A percentile compares a stretch with the other conserved stretches of the same genome.
Conservation (phyloP, 2,797 vertebrate genomes). For the Pseudochaenichthys georgianus region DNA sequence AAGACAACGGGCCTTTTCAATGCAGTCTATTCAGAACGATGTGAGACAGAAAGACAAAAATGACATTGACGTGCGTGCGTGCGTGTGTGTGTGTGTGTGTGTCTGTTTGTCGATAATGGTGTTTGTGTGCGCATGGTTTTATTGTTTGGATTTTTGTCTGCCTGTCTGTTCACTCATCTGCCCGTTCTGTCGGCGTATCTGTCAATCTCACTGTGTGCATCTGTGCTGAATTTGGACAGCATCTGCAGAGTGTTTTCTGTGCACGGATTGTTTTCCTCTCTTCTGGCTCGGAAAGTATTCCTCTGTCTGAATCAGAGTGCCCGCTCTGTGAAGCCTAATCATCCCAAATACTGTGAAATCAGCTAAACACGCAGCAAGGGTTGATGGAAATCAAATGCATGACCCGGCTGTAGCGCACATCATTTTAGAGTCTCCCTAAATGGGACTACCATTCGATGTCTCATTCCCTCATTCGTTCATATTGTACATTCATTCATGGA, state of each 20-base stretch:
- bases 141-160: constrained; percentile 43
- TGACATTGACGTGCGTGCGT: constrained; percentile 49
- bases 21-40: constrained; percentile 25
- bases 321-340: constrained; percentile 67
- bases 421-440: constrained; percentile 44
- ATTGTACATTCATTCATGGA: constrained; percentile 5
- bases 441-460: not conserved
- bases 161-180: constrained; percentile 67
- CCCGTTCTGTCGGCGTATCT: constrained; percentile 47
- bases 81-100: constrained; percentile 40
- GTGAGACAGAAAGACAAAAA: constrained; percentile 42
- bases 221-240: constrained; percentile 69
- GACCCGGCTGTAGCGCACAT: constrained; percentile 30
- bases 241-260: constrained; percentile 68
- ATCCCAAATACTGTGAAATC: constrained; percentile 72
- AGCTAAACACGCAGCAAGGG: constrained; percentile 58
- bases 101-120: constrained; percentile 42
- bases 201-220: constrained; percentile 67
- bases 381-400: constrained; percentile 57
- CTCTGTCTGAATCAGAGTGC: constrained; percentile 56
- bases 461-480: constrained; percentile 6
- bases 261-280: constrained; percentile 66
- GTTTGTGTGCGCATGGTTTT: constrained; percentile 54
- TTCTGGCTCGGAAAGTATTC: constrained; percentile 59
- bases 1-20: constrained; percentile 42